Evolutionary conservation across 2,797 vertebrate genomes (phyloP).

Genomic region (Semaprochilodus insignis): DNA sequence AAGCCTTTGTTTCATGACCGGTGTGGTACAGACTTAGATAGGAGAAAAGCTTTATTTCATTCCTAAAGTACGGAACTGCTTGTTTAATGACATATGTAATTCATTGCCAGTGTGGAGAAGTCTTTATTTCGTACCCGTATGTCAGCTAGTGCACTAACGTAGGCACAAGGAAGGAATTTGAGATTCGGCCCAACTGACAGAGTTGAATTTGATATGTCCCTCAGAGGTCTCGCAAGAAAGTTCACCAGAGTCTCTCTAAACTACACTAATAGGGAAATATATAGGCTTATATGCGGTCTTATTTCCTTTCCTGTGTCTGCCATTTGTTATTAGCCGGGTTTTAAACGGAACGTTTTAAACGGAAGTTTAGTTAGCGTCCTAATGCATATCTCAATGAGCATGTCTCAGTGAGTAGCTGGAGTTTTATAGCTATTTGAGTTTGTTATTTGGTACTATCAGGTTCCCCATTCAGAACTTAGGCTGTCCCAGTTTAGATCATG

Average conservation of each 20-base stretch:
- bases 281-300: too few species aligned
- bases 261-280: too few species aligned
- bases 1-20: too few species aligned
- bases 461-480: conserved; percentile 46
- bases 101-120: background rate
- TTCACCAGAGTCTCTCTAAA: background rate
- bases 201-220: conserved; percentile 1
- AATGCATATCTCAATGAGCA: background rate
- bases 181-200: background rate
- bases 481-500: conserved; percentile 37
- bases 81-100: too few species aligned
- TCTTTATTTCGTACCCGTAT: background rate
- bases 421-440: conserved; percentile 6
- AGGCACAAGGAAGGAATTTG: background rate
- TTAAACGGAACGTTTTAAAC: too few species aligned
- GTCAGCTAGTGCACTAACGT: background rate
- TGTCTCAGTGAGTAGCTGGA: background rate
- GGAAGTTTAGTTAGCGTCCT: too few species aligned
- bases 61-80: too few species aligned
- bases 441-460: conserved; percentile 22
- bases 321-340: too few species aligned
- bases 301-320: too few species aligned
- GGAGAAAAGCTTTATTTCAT: too few species aligned
- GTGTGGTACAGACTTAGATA: too few species aligned
- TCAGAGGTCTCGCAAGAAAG: background rate